phyloP scores from a whole-genome alignment of 2,888 invertebrate genomes.

The Diarsia brunnea region DNA sequence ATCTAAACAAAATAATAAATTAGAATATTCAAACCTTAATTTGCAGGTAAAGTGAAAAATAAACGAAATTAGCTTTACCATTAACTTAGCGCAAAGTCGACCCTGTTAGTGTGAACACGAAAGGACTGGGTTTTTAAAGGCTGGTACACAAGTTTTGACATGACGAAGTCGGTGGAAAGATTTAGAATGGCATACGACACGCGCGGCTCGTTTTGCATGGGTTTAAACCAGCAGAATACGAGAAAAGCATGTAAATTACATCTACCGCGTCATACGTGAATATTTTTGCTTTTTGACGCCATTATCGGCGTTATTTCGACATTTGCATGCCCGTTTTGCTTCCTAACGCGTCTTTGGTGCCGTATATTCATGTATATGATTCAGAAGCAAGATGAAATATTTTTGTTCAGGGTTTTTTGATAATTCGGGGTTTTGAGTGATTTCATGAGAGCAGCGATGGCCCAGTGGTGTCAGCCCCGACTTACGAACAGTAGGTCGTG shows the following conservation, averaged over 20 bases:
- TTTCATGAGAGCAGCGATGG: too few species aligned
- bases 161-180: slow-evolving; percentile 27
- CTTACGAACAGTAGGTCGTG: too few species aligned
- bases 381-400: slow-evolving; percentile 1
- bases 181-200: slow-evolving; percentile 55
- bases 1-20: slow-evolving; percentile 74
- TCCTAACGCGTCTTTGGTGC: slow-evolving; percentile 27
- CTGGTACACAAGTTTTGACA: slow-evolving; percentile 53
- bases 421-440: neutral
- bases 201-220: slow-evolving; percentile 63
- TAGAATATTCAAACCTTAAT: slow-evolving; percentile 76
- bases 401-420: slow-evolving; percentile 3
- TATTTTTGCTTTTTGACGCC: slow-evolving; percentile 62
- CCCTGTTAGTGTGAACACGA: slow-evolving; percentile 57
- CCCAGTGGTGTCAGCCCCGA: too few species aligned
- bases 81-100: slow-evolving; percentile 69
- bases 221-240: slow-evolving; percentile 59
- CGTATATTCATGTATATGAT: slow-evolving; percentile 21
- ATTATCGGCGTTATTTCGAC: slow-evolving; percentile 58
- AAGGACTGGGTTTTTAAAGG: slow-evolving; percentile 64
- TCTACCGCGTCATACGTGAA: slow-evolving; percentile 58
- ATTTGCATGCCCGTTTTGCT: slow-evolving; percentile 64
- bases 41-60: slow-evolving; percentile 76
- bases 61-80: slow-evolving; percentile 80
- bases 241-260: slow-evolving; percentile 64